Conservation (phyloP, 2,797 vertebrate genomes). For the Prionace glauca region DNA sequence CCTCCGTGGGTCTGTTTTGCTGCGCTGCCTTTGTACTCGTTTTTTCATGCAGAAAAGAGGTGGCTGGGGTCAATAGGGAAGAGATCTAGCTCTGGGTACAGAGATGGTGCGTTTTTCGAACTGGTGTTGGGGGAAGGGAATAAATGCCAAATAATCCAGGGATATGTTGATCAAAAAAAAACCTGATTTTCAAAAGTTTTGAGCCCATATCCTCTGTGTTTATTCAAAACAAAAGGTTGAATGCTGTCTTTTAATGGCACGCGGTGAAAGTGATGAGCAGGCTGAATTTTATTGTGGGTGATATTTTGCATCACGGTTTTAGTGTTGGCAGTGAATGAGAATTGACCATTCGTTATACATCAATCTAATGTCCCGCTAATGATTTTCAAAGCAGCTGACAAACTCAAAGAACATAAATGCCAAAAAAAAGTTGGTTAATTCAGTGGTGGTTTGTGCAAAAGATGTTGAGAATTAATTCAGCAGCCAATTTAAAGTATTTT, state of each 20-base stretch:
- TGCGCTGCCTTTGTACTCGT: conserved; percentile 24
- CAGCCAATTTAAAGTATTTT: not conserved
- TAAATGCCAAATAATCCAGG: not conserved
- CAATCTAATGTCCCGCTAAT: not conserved
- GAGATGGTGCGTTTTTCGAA: not conserved
- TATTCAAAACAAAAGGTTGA: not conserved
- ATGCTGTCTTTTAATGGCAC: not conserved
- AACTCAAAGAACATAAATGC: not conserved
- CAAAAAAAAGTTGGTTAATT: conserved; percentile 6
- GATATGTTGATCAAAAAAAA: not conserved
- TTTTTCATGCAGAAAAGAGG: conserved; percentile 36
- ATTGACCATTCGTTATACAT: not conserved
- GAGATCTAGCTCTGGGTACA: conserved; percentile 23
- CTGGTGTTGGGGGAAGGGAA: not conserved
- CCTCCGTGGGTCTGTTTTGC: conserved; percentile 18
- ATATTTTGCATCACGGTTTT: not conserved
- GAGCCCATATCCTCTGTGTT: not conserved
- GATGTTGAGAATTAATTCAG: not conserved
- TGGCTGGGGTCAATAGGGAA: conserved; percentile 13
- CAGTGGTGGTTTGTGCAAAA: not conserved
- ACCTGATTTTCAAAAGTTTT: not conserved
- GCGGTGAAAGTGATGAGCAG: not conserved
- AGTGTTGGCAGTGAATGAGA: not conserved
- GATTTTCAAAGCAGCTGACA: not conserved
- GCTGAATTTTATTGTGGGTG: not conserved